Conservation (phyloP, 2,113 vertebrate species). For the Cinclus cinclus region DNA sequence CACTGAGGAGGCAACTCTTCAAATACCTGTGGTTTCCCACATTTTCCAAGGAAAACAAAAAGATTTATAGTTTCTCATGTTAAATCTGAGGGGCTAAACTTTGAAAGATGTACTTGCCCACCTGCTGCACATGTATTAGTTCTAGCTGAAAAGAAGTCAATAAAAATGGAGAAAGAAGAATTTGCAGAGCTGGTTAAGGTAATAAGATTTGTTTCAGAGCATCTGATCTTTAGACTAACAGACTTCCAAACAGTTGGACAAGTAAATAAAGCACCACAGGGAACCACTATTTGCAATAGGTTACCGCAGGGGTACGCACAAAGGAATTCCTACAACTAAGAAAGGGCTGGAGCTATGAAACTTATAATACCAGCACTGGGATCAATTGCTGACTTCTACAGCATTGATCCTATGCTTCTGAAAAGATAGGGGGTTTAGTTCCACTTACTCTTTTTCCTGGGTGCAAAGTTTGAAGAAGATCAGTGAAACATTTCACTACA, state of each 20-base stretch:
- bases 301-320: constrained; percentile 82
- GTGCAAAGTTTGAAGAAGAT: neutral
- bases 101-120: constrained; percentile 58
- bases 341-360: constrained; percentile 68
- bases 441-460: neutral
- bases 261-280: constrained; percentile 87
- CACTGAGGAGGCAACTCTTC: constrained; percentile 37
- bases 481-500: neutral
- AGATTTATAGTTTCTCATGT: constrained; percentile 63
- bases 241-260: constrained; percentile 87
- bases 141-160: constrained; percentile 70
- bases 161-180: constrained; percentile 69
- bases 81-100: constrained; percentile 39
- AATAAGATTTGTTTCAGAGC: constrained; percentile 87
- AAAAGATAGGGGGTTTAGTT: neutral
- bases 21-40: constrained; percentile 52
- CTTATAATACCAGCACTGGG: constrained; percentile 62
- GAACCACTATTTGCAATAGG: constrained; percentile 80
- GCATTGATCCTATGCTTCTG: neutral
- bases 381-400: constrained; percentile 60
- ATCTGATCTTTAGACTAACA: constrained; percentile 85
- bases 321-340: constrained; percentile 79
- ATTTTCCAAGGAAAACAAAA: constrained; percentile 68
- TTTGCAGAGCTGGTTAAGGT: constrained; percentile 81
- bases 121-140: constrained; percentile 65